Conservation (phyloP, 2,797 vertebrate species). For the Cyclura pinguis region DNA sequence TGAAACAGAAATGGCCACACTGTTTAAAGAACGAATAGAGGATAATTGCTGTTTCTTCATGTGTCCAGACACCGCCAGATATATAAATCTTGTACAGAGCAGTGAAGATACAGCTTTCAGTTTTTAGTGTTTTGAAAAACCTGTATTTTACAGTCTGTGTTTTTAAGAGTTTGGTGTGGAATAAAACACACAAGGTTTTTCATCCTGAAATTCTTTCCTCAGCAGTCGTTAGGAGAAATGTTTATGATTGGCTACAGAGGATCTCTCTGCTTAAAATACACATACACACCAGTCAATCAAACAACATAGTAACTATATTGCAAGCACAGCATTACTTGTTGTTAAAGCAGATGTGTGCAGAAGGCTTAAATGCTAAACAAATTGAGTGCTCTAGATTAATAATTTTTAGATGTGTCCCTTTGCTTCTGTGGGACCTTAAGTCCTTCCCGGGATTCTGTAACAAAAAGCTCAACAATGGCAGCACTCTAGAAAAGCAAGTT, state of each 20-base stretch:
- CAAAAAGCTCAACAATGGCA: background rate
- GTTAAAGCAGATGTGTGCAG: background rate
- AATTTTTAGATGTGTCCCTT: background rate
- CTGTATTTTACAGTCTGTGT: background rate
- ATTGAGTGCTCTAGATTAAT: background rate
- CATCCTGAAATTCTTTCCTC: background rate
- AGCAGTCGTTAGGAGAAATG: background rate
- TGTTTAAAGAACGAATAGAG: background rate
- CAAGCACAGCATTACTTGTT: background rate
- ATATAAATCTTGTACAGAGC: background rate
- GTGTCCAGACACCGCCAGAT: background rate
- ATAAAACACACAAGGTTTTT: background rate
- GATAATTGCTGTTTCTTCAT: background rate
- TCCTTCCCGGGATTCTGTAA: background rate
- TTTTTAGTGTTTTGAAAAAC: background rate
- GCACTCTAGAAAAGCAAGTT: background rate
- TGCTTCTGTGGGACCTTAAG: background rate
- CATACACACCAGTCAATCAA: too few relatives aligned
- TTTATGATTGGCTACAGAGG: background rate
- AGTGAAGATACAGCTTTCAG: background rate
- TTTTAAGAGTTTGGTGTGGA: too few relatives aligned
- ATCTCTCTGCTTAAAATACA: background rate
- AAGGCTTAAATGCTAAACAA: background rate
- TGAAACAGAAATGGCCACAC: background rate
- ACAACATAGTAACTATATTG: background rate